These are phyloP conservation scores for Nannoperca obscura DNA, from an alignment of 2,797 vertebrate species.

Conservation along the genomic window DNA sequence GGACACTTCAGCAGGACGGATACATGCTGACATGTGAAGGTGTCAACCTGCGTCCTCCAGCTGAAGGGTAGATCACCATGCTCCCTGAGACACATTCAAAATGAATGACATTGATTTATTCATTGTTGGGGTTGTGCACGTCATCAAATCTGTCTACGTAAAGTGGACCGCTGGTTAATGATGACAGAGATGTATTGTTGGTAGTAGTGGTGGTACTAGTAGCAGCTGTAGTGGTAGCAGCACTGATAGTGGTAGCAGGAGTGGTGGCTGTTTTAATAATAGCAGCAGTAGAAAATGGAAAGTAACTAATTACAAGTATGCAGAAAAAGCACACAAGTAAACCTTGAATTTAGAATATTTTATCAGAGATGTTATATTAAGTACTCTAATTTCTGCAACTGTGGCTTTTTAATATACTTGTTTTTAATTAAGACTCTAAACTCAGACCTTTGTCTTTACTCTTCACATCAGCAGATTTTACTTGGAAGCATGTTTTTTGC, in stretches of 20 bases:
- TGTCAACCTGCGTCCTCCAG: conserved; percentile 38
- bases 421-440: neutral
- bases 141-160: neutral
- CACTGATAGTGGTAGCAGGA: neutral
- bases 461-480: neutral
- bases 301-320: neutral
- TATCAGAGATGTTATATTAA: neutral
- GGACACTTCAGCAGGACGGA: conserved; percentile 51
- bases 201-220: neutral
- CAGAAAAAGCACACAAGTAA: neutral
- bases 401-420: too few relatives aligned
- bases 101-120: conserved; percentile 44
- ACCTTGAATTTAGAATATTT: neutral
- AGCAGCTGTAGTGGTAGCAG: neutral
- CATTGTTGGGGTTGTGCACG: conserved; percentile 16
- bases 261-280: neutral
- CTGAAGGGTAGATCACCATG: conserved; percentile 8
- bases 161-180: neutral
- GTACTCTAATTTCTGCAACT: neutral
- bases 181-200: neutral
- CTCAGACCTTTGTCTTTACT: neutral
- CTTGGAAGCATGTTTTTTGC: neutral
- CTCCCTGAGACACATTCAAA: conserved; percentile 36
- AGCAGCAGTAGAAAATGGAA: neutral
- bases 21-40: conserved; percentile 52